phyloP scores from a whole-genome alignment of 2,113 vertebrate genomes.

The Oncorhynchus keta region DNA sequence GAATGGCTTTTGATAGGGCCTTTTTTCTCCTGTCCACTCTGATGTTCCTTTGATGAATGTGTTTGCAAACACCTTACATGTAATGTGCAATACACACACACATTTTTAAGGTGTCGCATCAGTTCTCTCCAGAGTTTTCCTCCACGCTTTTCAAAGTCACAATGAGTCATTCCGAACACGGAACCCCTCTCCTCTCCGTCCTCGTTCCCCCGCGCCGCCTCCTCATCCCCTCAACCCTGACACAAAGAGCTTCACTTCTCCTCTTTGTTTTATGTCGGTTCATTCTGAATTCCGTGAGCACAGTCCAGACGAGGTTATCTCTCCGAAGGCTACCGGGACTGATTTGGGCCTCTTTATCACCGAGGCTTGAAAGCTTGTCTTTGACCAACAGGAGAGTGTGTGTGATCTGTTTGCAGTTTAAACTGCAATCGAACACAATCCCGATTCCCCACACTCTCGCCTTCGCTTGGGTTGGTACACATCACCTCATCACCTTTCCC shows the following conservation, averaged over 20 bases:
- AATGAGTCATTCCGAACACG: neutral
- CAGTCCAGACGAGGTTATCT: neutral
- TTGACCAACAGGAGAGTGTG: neutral
- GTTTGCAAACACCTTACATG: neutral
- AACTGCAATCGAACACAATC: neutral
- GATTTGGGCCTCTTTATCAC: neutral
- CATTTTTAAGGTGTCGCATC: neutral
- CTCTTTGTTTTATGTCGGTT: neutral
- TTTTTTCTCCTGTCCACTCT: neutral
- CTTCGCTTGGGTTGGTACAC: neutral
- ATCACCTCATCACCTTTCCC: neutral
- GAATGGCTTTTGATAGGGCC: neutral
- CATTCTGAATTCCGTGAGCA: neutral
- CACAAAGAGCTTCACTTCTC: neutral
- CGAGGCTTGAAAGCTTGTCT: neutral
- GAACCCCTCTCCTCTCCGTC: neutral
- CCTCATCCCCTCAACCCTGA: neutral
- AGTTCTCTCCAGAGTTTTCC: neutral
- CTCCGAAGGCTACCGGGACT: neutral
- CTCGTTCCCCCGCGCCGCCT: neutral
- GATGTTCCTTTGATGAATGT: neutral
- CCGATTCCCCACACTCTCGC: neutral
- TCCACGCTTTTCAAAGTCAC: neutral
- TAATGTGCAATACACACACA: neutral
- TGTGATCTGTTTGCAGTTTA: constrained; percentile 6